phyloP scores from a whole-genome alignment of 2,888 invertebrate genomes.

The Cylloceria caligata region DNA sequence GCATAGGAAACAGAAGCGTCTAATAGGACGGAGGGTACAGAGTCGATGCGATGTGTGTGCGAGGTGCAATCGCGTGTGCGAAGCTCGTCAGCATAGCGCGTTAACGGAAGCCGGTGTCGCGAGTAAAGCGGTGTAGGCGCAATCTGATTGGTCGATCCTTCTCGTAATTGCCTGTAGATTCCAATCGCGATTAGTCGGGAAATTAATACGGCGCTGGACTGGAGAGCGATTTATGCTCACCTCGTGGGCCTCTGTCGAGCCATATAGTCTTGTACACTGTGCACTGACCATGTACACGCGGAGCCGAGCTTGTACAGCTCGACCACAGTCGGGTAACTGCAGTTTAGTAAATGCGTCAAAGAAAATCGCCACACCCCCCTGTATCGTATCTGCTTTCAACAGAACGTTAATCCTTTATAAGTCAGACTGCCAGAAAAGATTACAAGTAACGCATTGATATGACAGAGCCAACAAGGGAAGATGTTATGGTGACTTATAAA shows the following conservation, averaged over 20 bases:
- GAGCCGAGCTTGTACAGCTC: slow-evolving; percentile 10
- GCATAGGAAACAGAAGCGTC: slow-evolving; percentile 28
- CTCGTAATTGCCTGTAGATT: slow-evolving; percentile 83
- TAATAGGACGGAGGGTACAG: slow-evolving; percentile 51
- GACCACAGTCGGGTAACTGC: slow-evolving; percentile 1
- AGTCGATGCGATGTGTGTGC: slow-evolving; percentile 18
- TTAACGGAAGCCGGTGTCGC: slow-evolving; percentile 75
- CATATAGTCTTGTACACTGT: slow-evolving; percentile 5
- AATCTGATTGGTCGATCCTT: slow-evolving; percentile 79
- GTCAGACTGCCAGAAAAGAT: too few relatives aligned
- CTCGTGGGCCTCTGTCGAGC: slow-evolving; percentile 36
- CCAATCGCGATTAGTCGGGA: slow-evolving; percentile 81
- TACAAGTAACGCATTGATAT: too few relatives aligned
- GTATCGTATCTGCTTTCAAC: slow-evolving; percentile 4
- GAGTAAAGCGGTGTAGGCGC: slow-evolving; percentile 73
- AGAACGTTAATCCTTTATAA: not conserved
- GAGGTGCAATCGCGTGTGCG: slow-evolving; percentile 75
- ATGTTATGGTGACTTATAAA: too few relatives aligned
- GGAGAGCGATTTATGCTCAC: slow-evolving; percentile 77
- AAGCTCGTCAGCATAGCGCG: slow-evolving; percentile 75
- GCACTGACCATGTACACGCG: not conserved
- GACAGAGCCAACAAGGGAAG: not conserved
- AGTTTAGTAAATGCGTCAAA: slow-evolving; percentile 6
- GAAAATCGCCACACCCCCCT: slow-evolving; percentile 14
- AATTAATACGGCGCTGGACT: slow-evolving; percentile 80